Evolutionary conservation across 1,140 invertebrate genomes (phyloP).

Genomic region (Bombus confusus): DNA sequence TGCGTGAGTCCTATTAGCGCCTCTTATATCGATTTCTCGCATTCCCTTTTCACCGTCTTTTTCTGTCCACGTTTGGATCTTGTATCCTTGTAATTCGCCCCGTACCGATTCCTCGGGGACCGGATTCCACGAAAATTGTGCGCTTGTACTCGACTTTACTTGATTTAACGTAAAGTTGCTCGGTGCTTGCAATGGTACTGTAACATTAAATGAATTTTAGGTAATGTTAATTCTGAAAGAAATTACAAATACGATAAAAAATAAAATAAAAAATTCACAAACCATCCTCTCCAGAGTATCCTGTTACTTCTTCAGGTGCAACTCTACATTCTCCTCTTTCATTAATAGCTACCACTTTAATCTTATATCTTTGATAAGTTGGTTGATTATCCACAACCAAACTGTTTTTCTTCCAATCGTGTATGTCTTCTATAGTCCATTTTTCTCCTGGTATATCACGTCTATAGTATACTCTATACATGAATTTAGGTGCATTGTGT

Average conservation of each 20-base stretch:
- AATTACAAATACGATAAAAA: neutral
- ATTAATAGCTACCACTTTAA: constrained; percentile 97
- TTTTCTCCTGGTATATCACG: constrained; percentile 89
- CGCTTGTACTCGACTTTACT: constrained; percentile 89
- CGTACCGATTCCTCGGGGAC: constrained; percentile 89
- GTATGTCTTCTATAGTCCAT: constrained; percentile 89
- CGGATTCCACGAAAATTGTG: constrained; percentile 92
- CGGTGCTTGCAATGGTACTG: constrained; percentile 90
- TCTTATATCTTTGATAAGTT: constrained; percentile 95
- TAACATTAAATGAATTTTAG: constrained; percentile 61
- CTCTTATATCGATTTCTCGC: constrained; percentile 91
- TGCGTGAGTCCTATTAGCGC: constrained; percentile 87
- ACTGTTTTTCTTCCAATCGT: constrained; percentile 88
- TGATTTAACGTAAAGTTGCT: constrained; percentile 91
- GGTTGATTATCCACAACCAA: constrained; percentile 90
- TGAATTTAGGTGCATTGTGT: constrained; percentile 96
- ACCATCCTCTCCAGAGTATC: constrained; percentile 97
- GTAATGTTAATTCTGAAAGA: neutral
- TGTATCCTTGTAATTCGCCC: constrained; percentile 98
- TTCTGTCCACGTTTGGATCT: constrained; percentile 97
- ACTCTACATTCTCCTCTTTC: constrained; percentile 93
- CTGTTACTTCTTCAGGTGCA: constrained; percentile 90
- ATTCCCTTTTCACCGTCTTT: constrained; percentile 88
- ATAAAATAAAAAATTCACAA: constrained; percentile 18
- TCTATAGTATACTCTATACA: constrained; percentile 94